A percentile compares a stretch with the other conserved stretches of the same genome.
phyloP scores from a whole-genome alignment of 2,113 vertebrate genomes.

The Tinamus guttatus region DNA sequence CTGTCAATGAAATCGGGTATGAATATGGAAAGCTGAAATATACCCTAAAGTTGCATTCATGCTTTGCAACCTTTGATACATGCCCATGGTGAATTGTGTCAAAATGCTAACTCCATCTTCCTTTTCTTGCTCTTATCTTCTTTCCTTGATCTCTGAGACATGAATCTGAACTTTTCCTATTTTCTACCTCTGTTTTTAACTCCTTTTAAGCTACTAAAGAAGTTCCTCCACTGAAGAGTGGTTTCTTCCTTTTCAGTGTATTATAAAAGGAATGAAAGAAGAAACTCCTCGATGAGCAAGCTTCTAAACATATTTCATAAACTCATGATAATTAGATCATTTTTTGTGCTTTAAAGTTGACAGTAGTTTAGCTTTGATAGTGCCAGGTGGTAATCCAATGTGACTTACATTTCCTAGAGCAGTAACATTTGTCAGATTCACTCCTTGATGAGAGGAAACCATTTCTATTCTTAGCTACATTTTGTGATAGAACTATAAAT shows the following conservation, averaged over 20 bases:
- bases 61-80: not conserved
- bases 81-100: not conserved
- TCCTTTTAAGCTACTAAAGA: not conserved
- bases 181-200: not conserved
- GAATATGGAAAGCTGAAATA: not conserved
- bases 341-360: slow-evolving; percentile 56
- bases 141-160: not conserved
- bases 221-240: not conserved
- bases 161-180: not conserved
- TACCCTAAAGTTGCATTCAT: not conserved
- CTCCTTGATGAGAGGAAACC: slow-evolving; percentile 69
- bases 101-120: not conserved
- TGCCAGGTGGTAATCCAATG: slow-evolving; percentile 73
- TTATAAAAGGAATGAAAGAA: slow-evolving; percentile 22
- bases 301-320: slow-evolving; percentile 41
- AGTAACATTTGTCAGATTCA: slow-evolving; percentile 77
- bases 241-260: not conserved
- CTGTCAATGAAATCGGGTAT: not conserved
- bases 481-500: slow-evolving; percentile 70
- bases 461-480: slow-evolving; percentile 66
- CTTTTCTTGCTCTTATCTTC: not conserved
- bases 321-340: slow-evolving; percentile 49
- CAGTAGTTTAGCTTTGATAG: slow-evolving; percentile 62
- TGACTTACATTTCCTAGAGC: slow-evolving; percentile 76
- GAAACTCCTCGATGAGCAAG: not conserved